Percentiles rank a stretch among this genome's conserved stretches.
These are phyloP conservation scores for Sussaba pulchella DNA, from an alignment of 2,888 invertebrate species.

Conservation along the genomic window DNA sequence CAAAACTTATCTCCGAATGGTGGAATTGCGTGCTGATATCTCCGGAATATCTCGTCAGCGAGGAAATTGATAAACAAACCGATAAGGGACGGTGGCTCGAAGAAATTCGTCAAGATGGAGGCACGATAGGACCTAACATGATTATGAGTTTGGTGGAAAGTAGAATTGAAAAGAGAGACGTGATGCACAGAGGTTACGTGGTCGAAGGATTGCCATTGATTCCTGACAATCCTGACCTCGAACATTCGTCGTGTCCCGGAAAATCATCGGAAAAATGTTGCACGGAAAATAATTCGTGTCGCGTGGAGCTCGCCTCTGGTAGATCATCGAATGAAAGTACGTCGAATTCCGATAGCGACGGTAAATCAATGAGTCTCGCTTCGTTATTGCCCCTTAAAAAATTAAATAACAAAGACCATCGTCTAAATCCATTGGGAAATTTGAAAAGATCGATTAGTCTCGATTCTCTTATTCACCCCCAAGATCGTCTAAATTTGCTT, in stretches of 20 bases:
- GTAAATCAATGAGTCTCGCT: background rate
- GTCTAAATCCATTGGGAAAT: conserved; percentile 14
- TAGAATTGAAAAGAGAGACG: conserved; percentile 85
- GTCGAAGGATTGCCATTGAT: conserved; percentile 88
- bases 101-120: conserved; percentile 86
- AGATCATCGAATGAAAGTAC: conserved; percentile 29
- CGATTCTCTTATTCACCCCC: background rate
- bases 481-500: conserved; percentile 25
- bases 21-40: conserved; percentile 87
- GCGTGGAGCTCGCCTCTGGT: background rate
- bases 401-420: background rate
- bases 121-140: conserved; percentile 85
- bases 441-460: background rate
- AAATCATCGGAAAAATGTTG: conserved; percentile 10
- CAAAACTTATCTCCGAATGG: conserved; percentile 86
- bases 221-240: conserved; percentile 82
- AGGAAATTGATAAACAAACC: conserved; percentile 87
- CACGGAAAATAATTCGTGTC: conserved; percentile 12
- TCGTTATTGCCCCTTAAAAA: conserved; percentile 10
- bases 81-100: conserved; percentile 86
- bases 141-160: conserved; percentile 85
- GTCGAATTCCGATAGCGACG: conserved; percentile 1
- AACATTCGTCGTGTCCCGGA: conserved; percentile 75
- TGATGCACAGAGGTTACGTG: conserved; percentile 88
- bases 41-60: conserved; percentile 85